phyloP scores from a whole-genome alignment of 2,888 invertebrate genomes.

The Cacoxenus indagator region DNA sequence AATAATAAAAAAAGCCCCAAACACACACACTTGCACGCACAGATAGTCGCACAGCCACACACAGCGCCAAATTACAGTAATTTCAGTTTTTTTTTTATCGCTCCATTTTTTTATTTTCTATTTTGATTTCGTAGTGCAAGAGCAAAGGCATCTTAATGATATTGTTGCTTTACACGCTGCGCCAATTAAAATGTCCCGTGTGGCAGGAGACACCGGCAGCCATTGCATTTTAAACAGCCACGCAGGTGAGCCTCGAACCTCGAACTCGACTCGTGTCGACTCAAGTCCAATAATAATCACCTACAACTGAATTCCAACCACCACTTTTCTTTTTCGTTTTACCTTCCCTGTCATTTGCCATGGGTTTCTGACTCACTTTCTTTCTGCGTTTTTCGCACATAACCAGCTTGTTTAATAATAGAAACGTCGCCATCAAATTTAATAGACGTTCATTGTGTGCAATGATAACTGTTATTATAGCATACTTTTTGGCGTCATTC shows the following conservation, averaged over 20 bases:
- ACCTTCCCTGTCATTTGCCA: neutral
- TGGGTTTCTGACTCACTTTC: neutral
- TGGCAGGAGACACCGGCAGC: neutral
- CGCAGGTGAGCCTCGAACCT: neutral
- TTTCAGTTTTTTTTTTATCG: constrained; percentile 31
- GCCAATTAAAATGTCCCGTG: constrained; percentile 10
- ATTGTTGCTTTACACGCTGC: constrained; percentile 31
- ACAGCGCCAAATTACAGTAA: constrained; percentile 38
- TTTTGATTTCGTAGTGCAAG: neutral
- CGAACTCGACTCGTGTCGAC: neutral
- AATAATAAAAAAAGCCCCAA: constrained; percentile 4
- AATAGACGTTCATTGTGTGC: constrained; percentile 38
- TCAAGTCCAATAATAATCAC: constrained; percentile 11
- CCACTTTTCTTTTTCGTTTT: neutral
- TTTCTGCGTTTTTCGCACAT: neutral
- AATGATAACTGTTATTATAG: constrained; percentile 42
- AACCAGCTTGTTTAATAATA: neutral
- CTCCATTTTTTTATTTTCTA: neutral
- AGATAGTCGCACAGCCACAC: constrained; percentile 8
- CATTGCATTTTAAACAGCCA: constrained; percentile 5
- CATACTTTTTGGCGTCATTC: constrained; percentile 37
- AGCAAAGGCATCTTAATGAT: constrained; percentile 24
- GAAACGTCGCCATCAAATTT: constrained; percentile 39
- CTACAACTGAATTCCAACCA: constrained; percentile 9
- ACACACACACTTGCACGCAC: neutral